A percentile compares a stretch with the other conserved stretches of the same genome.
Evolutionary conservation across 2,113 vertebrate species (phyloP).

Genomic region (Elachura formosa): DNA sequence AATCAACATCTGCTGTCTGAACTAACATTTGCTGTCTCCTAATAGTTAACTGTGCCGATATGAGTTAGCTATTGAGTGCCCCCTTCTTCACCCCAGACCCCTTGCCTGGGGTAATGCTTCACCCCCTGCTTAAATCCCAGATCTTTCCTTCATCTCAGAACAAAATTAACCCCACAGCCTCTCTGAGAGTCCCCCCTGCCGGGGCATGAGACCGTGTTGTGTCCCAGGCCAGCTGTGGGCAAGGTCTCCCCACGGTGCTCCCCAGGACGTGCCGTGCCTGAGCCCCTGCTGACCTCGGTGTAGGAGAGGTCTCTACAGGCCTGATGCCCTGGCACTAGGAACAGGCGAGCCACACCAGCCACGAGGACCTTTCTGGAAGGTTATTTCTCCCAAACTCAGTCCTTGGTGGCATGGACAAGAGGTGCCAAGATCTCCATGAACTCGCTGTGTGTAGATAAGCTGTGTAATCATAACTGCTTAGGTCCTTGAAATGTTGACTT

Average conservation of each 20-base stretch:
- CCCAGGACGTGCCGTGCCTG: rapidly evolving
- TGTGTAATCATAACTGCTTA: neutral
- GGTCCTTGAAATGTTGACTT: neutral
- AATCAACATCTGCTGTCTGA: no score
- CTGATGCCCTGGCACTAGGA: neutral
- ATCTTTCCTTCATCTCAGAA: neutral
- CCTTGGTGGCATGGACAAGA: neutral
- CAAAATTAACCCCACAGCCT: rapidly evolving
- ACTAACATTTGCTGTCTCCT: no score
- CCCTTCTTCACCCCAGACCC: no score
- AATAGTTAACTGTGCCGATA: no score
- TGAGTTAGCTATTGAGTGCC: no score
- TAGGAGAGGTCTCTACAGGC: neutral
- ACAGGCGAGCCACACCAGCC: neutral
- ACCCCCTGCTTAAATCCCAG: neutral
- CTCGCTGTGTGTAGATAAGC: neutral
- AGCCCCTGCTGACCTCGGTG: rapidly evolving
- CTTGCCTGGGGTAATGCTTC: neutral
- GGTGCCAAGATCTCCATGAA: neutral
- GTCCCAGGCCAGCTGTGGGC: rapidly evolving
- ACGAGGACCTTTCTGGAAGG: neutral
- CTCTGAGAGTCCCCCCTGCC: neutral
- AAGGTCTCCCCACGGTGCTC: neutral
- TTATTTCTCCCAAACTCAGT: neutral
- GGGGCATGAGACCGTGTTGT: neutral